Evolutionary conservation across 2,888 invertebrate species (phyloP), one percentile per base, ranked within the genome.

Genomic region (Euspilapteryx auroguttella): DNA sequence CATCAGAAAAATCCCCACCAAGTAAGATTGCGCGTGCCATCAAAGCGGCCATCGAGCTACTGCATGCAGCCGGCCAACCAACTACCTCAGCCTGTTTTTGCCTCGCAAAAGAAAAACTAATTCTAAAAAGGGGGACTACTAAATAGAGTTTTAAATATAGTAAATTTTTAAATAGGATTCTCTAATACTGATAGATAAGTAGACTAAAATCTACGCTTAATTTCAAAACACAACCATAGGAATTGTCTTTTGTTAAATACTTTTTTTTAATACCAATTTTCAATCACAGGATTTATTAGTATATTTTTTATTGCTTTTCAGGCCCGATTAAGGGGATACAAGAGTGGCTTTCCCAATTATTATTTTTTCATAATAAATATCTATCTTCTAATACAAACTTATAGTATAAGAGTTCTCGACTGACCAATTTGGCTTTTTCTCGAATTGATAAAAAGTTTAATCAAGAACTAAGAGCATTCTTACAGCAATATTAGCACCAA

Each of bases 151-250:
- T 17, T 17, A 17, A 17, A 6, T 6, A 17, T 17, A 17, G 17
- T 17, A 6, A 17, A 17, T 34, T 40, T 39, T 37, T 33, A 33
- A 35, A 35, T 29, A 30, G 12, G 25, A n/a, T 4, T 6, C 3
- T 11, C 14, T 27, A 27, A 27, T 27, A 27, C 27, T 27, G 27
- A 27, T 27, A 27, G 11, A n/a, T n/a, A n/a, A 21, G 22, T 12
- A 20, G 21, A 21, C 27, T 44, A 44, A 44, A 42, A 44, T 44
- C 41, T 44, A 40, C 40, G 41, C 71, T 69, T 69, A 44, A 40
- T 71, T 71, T 75, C 73, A 73, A 35, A 68, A 71, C 71, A 75
- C 73, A 75, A 75, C 73, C 73, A 53, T 59, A 21, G 14, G 40
- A 45, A 44, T 55, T 63, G 65, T 71, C 65, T 69, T 71, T 68